These are phyloP conservation scores for Meiosimyza decipiens DNA, from an alignment of 2,888 invertebrate genomes.

Conservation along the genomic window DNA sequence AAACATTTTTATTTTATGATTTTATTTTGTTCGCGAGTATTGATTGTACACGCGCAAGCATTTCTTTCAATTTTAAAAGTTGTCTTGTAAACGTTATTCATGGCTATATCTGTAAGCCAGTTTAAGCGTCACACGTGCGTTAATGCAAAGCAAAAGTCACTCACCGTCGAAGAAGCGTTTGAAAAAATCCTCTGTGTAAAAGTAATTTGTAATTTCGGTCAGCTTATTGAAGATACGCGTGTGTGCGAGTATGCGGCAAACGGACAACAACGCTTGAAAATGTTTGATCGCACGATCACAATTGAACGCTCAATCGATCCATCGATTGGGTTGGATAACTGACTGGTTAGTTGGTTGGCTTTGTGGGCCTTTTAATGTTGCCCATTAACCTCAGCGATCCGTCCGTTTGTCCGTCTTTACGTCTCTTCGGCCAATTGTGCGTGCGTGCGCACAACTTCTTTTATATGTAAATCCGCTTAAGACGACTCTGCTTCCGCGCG, in stretches of 20 bases:
- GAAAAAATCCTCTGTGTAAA: background rate
- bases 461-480: conserved; percentile 13
- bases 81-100: too few species aligned
- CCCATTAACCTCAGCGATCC: conserved; percentile 56
- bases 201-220: background rate
- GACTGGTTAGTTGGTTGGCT: conserved; percentile 4
- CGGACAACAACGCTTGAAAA: background rate
- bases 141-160: conserved; percentile 13
- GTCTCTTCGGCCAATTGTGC: background rate
- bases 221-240: background rate
- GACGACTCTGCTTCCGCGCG: background rate
- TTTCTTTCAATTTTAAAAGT: too few species aligned
- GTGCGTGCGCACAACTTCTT: conserved; percentile 9
- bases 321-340: conserved; percentile 15
- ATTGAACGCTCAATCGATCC: conserved; percentile 28
- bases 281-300: conserved; percentile 22
- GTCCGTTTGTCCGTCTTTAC: conserved; percentile 14
- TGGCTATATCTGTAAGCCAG: too few species aligned
- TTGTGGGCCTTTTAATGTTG: conserved; percentile 52
- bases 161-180: background rate
- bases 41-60: too few species aligned
- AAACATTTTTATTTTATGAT: conserved; percentile 9
- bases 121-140: conserved; percentile 14
- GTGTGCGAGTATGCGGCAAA: conserved; percentile 1
- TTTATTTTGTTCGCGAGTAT: background rate